Conservation (phyloP, 2,113 vertebrate genomes). For the Alethe castanea region DNA sequence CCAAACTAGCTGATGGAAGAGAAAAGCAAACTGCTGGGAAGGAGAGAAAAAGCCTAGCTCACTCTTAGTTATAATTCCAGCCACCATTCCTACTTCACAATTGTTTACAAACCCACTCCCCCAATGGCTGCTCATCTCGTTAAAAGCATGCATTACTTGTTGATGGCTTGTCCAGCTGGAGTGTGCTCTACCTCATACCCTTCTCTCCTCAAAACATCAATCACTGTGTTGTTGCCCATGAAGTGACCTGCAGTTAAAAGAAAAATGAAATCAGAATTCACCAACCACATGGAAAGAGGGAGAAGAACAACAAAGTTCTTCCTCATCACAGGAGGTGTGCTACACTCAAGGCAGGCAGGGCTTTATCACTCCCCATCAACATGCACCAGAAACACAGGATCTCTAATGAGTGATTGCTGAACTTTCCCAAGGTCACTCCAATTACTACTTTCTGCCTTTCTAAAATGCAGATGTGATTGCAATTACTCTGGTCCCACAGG, state of each 20-base stretch:
- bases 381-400: background rate
- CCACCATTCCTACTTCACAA: background rate
- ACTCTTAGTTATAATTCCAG: background rate
- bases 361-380: background rate
- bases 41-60: background rate
- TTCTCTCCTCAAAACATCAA: slow-evolving; percentile 84
- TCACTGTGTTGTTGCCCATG: slow-evolving; percentile 90
- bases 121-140: background rate
- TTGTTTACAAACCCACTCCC: background rate
- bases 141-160: slow-evolving; percentile 74
- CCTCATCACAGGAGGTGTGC: background rate
- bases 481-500: background rate
- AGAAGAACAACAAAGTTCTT: background rate
- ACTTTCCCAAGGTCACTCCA: background rate
- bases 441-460: background rate
- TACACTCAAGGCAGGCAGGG: background rate
- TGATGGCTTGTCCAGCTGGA: slow-evolving; percentile 81
- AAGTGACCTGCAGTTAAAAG: slow-evolving; percentile 84
- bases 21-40: background rate
- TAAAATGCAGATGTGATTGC: background rate
- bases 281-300: background rate
- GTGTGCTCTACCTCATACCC: slow-evolving; percentile 88
- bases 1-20: background rate
- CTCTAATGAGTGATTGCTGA: background rate
- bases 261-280: slow-evolving; percentile 19